Evolutionary conservation across 1,140 invertebrate genomes (phyloP).

Genomic region (Plectrocnemia conspersa): DNA sequence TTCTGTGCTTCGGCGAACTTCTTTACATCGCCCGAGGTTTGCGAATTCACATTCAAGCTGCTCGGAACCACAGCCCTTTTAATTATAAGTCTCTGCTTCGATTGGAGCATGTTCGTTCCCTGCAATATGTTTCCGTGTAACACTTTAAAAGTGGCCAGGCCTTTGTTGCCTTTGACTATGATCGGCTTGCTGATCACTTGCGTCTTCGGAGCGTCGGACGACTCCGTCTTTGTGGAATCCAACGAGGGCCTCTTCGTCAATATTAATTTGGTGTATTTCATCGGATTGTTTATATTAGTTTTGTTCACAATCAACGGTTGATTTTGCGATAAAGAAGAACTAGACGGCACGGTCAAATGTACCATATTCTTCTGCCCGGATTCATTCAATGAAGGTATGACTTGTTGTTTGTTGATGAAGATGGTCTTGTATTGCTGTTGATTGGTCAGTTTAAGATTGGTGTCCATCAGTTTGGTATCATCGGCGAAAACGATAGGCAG

Average conservation of each 20-base stretch:
- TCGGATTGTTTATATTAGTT: slow-evolving; percentile 12
- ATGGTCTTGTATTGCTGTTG: slow-evolving; percentile 29
- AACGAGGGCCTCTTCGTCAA: slow-evolving; percentile 19
- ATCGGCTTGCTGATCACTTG: slow-evolving; percentile 24
- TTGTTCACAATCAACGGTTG: slow-evolving; percentile 16
- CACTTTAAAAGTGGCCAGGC: slow-evolving; percentile 26
- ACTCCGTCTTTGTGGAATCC: slow-evolving; percentile 2
- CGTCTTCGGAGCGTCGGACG: not conserved
- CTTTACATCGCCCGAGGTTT: slow-evolving; percentile 6
- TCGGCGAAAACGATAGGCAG: slow-evolving; percentile 35
- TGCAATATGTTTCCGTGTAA: slow-evolving; percentile 28
- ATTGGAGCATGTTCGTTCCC: slow-evolving; percentile 12
- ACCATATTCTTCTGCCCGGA: slow-evolving; percentile 25
- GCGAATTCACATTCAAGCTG: slow-evolving; percentile 12
- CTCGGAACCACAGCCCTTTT: slow-evolving; percentile 21
- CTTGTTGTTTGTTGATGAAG: slow-evolving; percentile 31
- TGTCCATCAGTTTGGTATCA: slow-evolving; percentile 29
- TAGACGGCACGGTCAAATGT: slow-evolving; percentile 22
- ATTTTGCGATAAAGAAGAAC: slow-evolving; percentile 1
- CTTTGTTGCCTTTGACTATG: slow-evolving; percentile 30
- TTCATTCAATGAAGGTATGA: slow-evolving; percentile 1
- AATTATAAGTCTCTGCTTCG: slow-evolving; percentile 25
- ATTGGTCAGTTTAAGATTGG: slow-evolving; percentile 4
- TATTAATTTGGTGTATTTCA: slow-evolving; percentile 30
- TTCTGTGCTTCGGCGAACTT: slow-evolving; percentile 5